Conservation (phyloP, 1,140 invertebrate species). For the Drosophila sproati region DNA sequence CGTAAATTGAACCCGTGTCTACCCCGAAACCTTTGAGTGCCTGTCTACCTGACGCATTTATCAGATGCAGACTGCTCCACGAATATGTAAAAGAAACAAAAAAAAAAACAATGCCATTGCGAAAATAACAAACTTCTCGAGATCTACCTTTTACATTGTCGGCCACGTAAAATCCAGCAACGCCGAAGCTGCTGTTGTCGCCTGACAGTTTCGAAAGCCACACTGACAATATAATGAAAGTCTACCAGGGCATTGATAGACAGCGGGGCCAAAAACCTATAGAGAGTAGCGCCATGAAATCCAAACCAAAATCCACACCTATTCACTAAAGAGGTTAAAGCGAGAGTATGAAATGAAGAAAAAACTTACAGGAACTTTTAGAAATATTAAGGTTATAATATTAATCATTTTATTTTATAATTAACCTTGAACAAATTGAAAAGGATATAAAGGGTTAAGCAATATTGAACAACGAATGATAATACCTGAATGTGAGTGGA, state of each 20-base stretch:
- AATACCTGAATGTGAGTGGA: too few relatives aligned
- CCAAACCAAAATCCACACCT: conserved; percentile 13
- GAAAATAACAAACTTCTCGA: conserved; percentile 26
- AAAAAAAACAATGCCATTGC: conserved; percentile 4
- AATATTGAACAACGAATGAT: too few relatives aligned
- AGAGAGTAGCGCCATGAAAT: background rate
- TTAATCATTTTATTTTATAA: too few relatives aligned
- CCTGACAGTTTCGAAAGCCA: conserved; percentile 63
- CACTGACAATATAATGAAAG: conserved; percentile 78
- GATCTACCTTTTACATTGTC: conserved; percentile 28
- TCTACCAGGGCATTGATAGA: conserved; percentile 48
- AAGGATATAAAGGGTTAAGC: too few relatives aligned
- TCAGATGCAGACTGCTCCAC: conserved; percentile 69
- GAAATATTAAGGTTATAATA: too few relatives aligned
- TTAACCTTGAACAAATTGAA: too few relatives aligned
- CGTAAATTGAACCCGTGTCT: conserved; percentile 64
- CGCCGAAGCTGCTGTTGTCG: conserved; percentile 35
- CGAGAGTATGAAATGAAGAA: background rate
- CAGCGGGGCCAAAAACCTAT: conserved; percentile 12
- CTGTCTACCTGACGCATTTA: conserved; percentile 59
- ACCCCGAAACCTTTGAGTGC: conserved; percentile 13
- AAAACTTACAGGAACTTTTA: too few relatives aligned
- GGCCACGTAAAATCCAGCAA: conserved; percentile 9
- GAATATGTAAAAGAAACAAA: conserved; percentile 2
- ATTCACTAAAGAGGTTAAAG: conserved; percentile 13